A percentile compares a stretch with the other conserved stretches of the same genome.
These are phyloP conservation scores for Chrysotoxum bicinctum DNA, from an alignment of 2,888 invertebrate species.

Conservation along the genomic window DNA sequence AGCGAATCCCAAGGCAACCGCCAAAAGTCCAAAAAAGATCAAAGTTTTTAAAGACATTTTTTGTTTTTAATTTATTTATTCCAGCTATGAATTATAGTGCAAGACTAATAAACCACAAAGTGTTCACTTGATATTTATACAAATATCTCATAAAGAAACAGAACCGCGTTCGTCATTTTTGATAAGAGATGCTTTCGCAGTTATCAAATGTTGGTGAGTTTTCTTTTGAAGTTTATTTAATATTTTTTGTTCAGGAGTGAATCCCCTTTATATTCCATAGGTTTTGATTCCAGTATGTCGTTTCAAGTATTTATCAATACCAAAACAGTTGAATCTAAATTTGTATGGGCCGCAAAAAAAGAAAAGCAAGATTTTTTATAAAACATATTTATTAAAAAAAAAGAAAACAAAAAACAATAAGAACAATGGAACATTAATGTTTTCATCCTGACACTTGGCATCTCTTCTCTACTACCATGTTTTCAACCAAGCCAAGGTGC, in stretches of 20 bases:
- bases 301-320: too few species aligned
- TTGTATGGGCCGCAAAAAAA: too few species aligned
- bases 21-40: constrained; percentile 39
- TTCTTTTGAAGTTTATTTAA: not conserved
- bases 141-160: not conserved
- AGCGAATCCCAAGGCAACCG: constrained; percentile 17
- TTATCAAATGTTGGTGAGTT: not conserved
- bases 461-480: too few species aligned
- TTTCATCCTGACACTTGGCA: too few species aligned
- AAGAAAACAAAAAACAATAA: too few species aligned
- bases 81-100: not conserved
- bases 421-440: too few species aligned
- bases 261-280: not conserved
- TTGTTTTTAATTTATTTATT: not conserved
- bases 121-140: not conserved
- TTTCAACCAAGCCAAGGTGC: too few species aligned
- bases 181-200: not conserved
- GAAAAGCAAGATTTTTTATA: too few species aligned
- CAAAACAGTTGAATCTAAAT: too few species aligned
- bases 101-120: not conserved
- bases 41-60: constrained; percentile 42
- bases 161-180: not conserved
- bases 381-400: too few species aligned
- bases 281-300: not conserved
- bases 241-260: not conserved